phyloP scores from a whole-genome alignment of 2,888 invertebrate species.

The Xanthorhoe spadicearia region DNA sequence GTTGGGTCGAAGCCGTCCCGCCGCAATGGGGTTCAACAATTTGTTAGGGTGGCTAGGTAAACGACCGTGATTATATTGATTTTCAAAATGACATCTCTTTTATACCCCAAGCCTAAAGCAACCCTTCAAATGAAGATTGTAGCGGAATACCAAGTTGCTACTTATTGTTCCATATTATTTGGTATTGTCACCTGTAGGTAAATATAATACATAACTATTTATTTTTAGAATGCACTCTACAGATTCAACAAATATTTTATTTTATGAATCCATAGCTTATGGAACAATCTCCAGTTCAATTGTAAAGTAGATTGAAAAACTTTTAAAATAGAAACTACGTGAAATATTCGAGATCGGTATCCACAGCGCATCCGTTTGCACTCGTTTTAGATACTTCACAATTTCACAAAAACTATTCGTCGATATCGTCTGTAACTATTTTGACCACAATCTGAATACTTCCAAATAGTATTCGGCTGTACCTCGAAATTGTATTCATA shows the following conservation, averaged over 20 bases:
- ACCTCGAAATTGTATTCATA: constrained; percentile 54
- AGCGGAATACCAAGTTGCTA: constrained; percentile 22
- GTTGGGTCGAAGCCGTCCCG: constrained; percentile 58
- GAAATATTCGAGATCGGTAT: constrained; percentile 31
- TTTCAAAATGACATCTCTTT: constrained; percentile 71
- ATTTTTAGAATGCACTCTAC: too few relatives aligned
- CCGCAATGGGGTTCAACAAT: constrained; percentile 76
- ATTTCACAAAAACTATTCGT: constrained; percentile 25
- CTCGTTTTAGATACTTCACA: constrained; percentile 38
- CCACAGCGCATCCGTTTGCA: constrained; percentile 17
- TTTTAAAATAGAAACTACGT: constrained; percentile 17
- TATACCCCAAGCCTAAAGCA: constrained; percentile 48
- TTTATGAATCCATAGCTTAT: not conserved
- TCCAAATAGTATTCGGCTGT: constrained; percentile 33
- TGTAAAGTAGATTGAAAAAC: constrained; percentile 17
- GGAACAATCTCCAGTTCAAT: constrained; percentile 18
- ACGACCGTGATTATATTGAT: constrained; percentile 81
- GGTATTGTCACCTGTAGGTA: too few relatives aligned
- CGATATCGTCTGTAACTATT: constrained; percentile 32
- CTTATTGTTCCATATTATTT: not conserved
- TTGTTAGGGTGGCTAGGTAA: constrained; percentile 77
- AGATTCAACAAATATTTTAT: not conserved
- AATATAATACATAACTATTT: too few relatives aligned
- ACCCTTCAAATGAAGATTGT: constrained; percentile 48
- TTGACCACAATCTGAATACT: constrained; percentile 32